These are phyloP conservation scores for Protonemura montana DNA, from an alignment of 2,888 invertebrate genomes.

Conservation along the genomic window DNA sequence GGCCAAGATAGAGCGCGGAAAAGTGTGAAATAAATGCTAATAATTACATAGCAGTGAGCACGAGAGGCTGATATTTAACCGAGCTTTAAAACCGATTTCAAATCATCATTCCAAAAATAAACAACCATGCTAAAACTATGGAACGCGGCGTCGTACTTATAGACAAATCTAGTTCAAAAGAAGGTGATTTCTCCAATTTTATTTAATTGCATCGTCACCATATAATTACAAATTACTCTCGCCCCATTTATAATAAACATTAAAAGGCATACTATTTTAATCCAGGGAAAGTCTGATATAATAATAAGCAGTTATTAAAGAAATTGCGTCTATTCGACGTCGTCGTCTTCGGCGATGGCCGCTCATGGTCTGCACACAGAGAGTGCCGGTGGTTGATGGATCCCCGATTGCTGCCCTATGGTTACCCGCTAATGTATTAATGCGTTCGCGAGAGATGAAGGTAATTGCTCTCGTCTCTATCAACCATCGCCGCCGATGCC, in stretches of 20 bases:
- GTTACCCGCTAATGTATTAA: background rate
- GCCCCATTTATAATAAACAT: background rate
- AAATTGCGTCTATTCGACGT: too few species aligned
- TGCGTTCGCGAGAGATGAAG: background rate
- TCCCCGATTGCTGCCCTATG: background rate
- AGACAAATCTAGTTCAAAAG: background rate
- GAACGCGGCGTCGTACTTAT: background rate
- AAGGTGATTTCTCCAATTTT: background rate
- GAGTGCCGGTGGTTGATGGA: background rate
- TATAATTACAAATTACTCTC: background rate
- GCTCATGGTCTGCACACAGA: background rate
- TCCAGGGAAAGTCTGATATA: background rate
- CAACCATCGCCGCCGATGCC: background rate
- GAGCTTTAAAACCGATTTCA: background rate
- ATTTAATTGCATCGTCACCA: background rate
- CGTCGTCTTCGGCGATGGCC: too few species aligned
- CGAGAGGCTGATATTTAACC: too few species aligned
- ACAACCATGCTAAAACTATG: background rate
- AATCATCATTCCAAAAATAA: background rate
- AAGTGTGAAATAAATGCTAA: too few species aligned
- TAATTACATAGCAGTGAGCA: background rate
- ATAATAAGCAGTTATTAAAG: background rate
- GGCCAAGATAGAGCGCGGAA: too few species aligned
- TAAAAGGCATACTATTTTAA: background rate
- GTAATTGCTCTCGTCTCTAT: background rate